These are phyloP conservation scores for Lasiurus cinereus DNA, from an alignment of 2,113 vertebrate genomes.

Conservation along the genomic window DNA sequence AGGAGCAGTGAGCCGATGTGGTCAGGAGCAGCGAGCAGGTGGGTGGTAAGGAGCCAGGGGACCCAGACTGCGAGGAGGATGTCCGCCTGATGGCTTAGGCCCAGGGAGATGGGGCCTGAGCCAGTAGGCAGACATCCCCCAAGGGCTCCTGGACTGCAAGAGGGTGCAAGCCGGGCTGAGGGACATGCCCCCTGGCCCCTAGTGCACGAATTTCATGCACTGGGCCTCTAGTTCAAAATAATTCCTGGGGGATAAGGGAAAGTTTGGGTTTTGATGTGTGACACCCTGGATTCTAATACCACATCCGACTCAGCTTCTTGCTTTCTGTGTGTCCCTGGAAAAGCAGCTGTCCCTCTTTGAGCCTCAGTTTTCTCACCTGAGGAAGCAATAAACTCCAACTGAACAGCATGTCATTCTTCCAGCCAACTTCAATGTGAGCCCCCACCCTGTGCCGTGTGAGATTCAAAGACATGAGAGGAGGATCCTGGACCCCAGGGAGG, in stretches of 20 bases:
- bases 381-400: neutral
- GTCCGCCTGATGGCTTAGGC: too few species aligned
- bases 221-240: neutral
- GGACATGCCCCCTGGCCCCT: too few species aligned
- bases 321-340: neutral
- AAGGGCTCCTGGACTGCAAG: too few species aligned
- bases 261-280: neutral
- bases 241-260: neutral
- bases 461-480: rapidly evolving
- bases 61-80: too few species aligned
- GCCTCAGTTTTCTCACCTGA: neutral
- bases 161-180: too few species aligned
- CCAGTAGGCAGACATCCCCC: too few species aligned
- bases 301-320: neutral
- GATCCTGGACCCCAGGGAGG: neutral
- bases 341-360: neutral
- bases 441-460: rapidly evolving
- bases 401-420: neutral
- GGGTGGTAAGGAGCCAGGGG: too few species aligned
- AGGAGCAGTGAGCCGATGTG: too few species aligned
- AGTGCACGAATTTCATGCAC: too few species aligned
- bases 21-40: too few species aligned
- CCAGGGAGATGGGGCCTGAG: too few species aligned
- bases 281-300: neutral
- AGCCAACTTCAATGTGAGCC: neutral